Evolutionary conservation across 1,140 invertebrate species (phyloP).

Genomic region (Scaptomyza hsui): DNA sequence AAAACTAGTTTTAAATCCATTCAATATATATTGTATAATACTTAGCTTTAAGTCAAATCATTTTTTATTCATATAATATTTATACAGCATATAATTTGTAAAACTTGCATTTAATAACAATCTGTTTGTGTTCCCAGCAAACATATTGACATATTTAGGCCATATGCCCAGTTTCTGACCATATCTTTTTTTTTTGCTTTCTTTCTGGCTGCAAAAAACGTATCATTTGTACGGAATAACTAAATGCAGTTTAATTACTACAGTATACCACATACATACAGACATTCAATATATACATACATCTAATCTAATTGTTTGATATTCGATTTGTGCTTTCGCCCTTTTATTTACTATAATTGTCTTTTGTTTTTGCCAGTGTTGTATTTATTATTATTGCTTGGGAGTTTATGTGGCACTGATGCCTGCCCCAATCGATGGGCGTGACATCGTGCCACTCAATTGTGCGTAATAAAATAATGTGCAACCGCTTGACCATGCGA

Average conservation of each 20-base stretch:
- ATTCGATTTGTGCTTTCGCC: slow-evolving; percentile 23
- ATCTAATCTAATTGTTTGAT: slow-evolving; percentile 38
- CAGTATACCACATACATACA: slow-evolving; percentile 3
- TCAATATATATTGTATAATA: background rate
- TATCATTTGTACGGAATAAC: slow-evolving; percentile 12
- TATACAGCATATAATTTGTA: background rate
- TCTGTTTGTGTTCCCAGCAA: slow-evolving; percentile 21
- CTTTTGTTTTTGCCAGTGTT: background rate
- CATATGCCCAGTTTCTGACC: slow-evolving; percentile 28
- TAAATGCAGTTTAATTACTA: slow-evolving; percentile 38
- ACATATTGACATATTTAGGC: slow-evolving; percentile 30
- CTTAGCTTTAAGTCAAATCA: slow-evolving; percentile 19
- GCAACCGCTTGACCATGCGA: slow-evolving; percentile 64
- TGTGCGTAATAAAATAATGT: slow-evolving; percentile 79
- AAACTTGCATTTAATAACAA: background rate
- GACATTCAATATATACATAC: background rate
- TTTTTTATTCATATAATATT: slow-evolving; percentile 4
- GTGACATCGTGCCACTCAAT: slow-evolving; percentile 62
- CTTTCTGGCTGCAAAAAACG: too few relatives aligned
- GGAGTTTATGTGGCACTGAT: slow-evolving; percentile 7
- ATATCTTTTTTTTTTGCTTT: too few relatives aligned
- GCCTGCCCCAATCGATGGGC: slow-evolving; percentile 34
- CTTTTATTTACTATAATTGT: background rate
- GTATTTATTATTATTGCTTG: slow-evolving; percentile 28
- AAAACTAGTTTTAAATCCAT: slow-evolving; percentile 10